These are phyloP conservation scores for Huso huso DNA, from an alignment of 2,797 vertebrate genomes.

Conservation along the genomic window DNA sequence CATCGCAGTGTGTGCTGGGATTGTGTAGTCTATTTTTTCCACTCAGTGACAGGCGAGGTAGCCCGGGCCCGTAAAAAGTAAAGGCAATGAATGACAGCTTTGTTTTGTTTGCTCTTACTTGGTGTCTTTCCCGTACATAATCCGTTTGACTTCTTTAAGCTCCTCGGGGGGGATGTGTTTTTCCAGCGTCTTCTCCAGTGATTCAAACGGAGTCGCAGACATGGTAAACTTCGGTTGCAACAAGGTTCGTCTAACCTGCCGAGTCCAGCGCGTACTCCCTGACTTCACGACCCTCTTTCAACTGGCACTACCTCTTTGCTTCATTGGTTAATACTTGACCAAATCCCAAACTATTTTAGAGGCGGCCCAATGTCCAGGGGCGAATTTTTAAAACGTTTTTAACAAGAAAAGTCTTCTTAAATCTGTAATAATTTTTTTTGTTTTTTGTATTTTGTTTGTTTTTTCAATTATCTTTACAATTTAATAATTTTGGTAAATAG, in stretches of 20 bases:
- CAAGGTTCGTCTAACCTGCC: no score
- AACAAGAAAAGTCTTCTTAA: no score
- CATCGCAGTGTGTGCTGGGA: not conserved
- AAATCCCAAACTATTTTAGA: no score
- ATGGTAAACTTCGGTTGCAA: conserved; percentile 32
- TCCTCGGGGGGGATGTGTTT: conserved; percentile 61
- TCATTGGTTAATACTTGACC: no score
- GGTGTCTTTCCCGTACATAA: conserved; percentile 72
- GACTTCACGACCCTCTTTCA: no score
- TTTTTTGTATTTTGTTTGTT: not conserved
- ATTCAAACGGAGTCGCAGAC: conserved; percentile 53
- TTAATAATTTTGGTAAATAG: no score
- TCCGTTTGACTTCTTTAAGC: conserved; percentile 60
- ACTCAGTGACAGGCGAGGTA: not conserved
- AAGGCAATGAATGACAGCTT: no score
- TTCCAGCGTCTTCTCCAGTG: conserved; percentile 69
- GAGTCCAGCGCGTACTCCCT: no score
- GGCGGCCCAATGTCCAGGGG: no score
- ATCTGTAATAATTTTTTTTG: no score
- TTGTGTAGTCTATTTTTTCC: not conserved
- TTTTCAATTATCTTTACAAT: not conserved
- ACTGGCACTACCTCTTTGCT: no score
- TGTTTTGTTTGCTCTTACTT: conserved; percentile 38
- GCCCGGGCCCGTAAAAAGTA: not conserved
- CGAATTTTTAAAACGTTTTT: no score